Evolutionary conservation across 2,797 vertebrate species (phyloP), one percentile per base, ranked within the genome.

Genomic region (Amblyopsis hoosieri): DNA sequence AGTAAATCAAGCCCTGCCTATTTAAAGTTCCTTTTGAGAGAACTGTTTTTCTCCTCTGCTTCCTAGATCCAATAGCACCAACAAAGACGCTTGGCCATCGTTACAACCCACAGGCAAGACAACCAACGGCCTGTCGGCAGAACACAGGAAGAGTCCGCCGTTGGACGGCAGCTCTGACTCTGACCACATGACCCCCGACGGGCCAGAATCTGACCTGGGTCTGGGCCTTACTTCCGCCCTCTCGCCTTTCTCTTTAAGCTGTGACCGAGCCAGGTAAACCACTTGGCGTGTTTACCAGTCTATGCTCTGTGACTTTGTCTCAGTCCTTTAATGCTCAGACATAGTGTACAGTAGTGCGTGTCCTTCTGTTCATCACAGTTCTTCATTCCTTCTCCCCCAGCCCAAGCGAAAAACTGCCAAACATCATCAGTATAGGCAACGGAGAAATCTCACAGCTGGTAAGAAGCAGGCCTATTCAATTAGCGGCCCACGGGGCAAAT

Each of bases 341-440:
- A 10, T 29, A 42, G 8, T 10, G 37, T 4, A 29, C 23, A 29
- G 23, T 42, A 42, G 37, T 42, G 9, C 37, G 9, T 7, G 7
- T 42, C 14, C 8, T 15, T 8, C 48, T 50, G 13, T n/a, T n/a
- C 15, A 3, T 52, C 15, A 55, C 33, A 15, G 17, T 13, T 12
- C 47, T 47, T 54, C 42, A 14, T 15, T 12, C 59, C 45, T 1
- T 71, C 37, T 72, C 37, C 1, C 37, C 73, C 87, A 96, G 95
- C 88, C 93, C 94, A 71, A 92, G 92, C 45, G 94, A 95, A 87
- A 95, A 95, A 90, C 93, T 94, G 86, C 91, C 94, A 91, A 94
- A 95, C 85, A 90, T 92, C 71, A 91, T 95, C 90, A 94, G 92
- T 94, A 92, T 96, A 94, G 94, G 94, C 84, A 96, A 96, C 45